Percentiles rank a stretch among this genome's conserved stretches.
These are phyloP conservation scores for Heliconius hermathena DNA, from an alignment of 1,140 invertebrate genomes.

Conservation along the genomic window DNA sequence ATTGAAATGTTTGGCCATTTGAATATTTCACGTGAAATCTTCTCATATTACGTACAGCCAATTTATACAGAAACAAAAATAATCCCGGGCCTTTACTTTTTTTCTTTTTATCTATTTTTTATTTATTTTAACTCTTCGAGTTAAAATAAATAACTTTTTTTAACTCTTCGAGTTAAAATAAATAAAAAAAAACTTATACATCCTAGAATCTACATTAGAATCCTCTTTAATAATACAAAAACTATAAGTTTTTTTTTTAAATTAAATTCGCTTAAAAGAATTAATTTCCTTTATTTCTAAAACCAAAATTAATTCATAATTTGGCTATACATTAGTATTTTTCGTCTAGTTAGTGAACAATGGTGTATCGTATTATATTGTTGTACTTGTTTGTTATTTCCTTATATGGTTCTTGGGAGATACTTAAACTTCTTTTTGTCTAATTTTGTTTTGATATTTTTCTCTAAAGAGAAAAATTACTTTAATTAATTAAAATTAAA, in stretches of 20 bases:
- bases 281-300: not conserved
- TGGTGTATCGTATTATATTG: conserved; percentile 21
- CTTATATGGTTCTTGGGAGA: conserved; percentile 26
- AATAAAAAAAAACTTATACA: too few relatives aligned
- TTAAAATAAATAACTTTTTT: too few relatives aligned
- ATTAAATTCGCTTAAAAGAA: too few relatives aligned
- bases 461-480: too few relatives aligned
- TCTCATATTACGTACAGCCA: conserved; percentile 5
- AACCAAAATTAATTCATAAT: not conserved
- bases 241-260: too few relatives aligned
- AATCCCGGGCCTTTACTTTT: too few relatives aligned
- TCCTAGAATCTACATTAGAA: too few relatives aligned
- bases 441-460: not conserved
- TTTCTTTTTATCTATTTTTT: too few relatives aligned
- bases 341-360: conserved; percentile 20
- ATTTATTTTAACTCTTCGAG: too few relatives aligned
- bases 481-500: too few relatives aligned
- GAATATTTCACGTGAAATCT: not conserved
- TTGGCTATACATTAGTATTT: conserved; percentile 26
- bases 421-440: not conserved
- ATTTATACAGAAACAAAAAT: not conserved
- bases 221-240: too few relatives aligned
- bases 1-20: not conserved
- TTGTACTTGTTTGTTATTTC: conserved; percentile 17
- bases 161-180: too few relatives aligned